Evolutionary conservation across 2,797 vertebrate genomes (phyloP), one percentile per base, ranked within the genome.

Genomic region (Argentina silus): DNA sequence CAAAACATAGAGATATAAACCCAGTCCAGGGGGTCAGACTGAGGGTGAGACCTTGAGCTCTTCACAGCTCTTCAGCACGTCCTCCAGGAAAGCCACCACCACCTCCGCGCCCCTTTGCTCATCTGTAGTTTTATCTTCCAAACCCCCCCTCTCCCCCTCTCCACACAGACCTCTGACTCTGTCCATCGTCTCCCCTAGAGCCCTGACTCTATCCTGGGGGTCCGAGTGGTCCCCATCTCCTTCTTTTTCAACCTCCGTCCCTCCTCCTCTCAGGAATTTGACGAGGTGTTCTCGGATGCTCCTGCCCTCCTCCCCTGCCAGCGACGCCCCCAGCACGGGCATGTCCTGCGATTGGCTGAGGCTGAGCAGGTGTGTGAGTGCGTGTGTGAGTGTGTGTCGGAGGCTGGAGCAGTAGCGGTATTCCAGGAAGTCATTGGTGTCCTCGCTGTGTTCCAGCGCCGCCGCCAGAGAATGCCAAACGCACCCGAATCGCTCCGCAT

Each of bases 361-460:
- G 7, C 78, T 73, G 59, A 99, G 86, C 72, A 99, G 79, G 72
- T 98, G 98, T 7, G 98, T 80, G 51, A 99, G 93, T 0, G 97
- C 93, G 47, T 87, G 92, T 61, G 97, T 97, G 71, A 98, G 94
- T 15, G 97, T 96, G 0, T 93, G 92, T 69, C 95, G 91, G 17
- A 99, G 90, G 87, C 96, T 98, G 80, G 96, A 92, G 1, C 95
- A 97, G 91, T 98, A 99, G 73, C 96, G 96, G 88, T 96, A 99
- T 74, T 99, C 98, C 61, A 98, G 72, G 69, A 99, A 99, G 91
- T 99, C 95, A 7, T 95, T 92, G 0, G 95, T 95, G 72, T 98
- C 97, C 72, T 98, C 95, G 0, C 97, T 99, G 84, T 93, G 95
- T 79, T 95, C 94, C 6, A 99, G 87, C 1, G 98, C 97, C 0